These are phyloP conservation scores for Synanthedon myopaeformis DNA, from an alignment of 2,888 invertebrate species.

Conservation along the genomic window DNA sequence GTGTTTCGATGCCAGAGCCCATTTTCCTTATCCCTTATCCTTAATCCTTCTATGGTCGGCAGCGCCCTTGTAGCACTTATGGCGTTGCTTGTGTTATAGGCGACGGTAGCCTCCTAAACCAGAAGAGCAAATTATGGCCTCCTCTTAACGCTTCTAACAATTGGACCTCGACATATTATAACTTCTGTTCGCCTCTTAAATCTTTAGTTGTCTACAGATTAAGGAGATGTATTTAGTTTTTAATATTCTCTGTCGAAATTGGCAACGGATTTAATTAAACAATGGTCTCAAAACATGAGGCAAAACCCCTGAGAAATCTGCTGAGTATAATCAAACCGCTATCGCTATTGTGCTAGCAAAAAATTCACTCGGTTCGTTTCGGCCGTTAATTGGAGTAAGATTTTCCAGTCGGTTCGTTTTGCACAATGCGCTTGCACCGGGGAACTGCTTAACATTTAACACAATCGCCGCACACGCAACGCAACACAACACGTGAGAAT, in stretches of 20 bases:
- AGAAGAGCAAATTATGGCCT: too few species aligned
- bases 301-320: background rate
- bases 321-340: background rate
- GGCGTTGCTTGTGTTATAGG: too few species aligned
- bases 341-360: background rate
- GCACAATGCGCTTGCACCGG: slow-evolving; percentile 34
- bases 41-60: too few species aligned
- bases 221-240: too few species aligned
- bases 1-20: too few species aligned
- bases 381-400: slow-evolving; percentile 41
- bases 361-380: slow-evolving; percentile 20
- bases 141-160: too few species aligned
- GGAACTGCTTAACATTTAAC: slow-evolving; percentile 47
- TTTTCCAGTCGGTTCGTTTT: slow-evolving; percentile 40
- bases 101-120: too few species aligned
- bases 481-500: slow-evolving; percentile 8
- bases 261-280: background rate
- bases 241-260: background rate
- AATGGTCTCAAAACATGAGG: background rate
- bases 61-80: too few species aligned
- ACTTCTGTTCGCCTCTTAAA: too few species aligned
- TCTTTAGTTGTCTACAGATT: too few species aligned
- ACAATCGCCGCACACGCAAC: slow-evolving; percentile 19
- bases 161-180: too few species aligned
- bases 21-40: too few species aligned